Evolutionary conservation across 2,888 invertebrate genomes (phyloP).

Genomic region (Gymnosoma rotundatum): DNA sequence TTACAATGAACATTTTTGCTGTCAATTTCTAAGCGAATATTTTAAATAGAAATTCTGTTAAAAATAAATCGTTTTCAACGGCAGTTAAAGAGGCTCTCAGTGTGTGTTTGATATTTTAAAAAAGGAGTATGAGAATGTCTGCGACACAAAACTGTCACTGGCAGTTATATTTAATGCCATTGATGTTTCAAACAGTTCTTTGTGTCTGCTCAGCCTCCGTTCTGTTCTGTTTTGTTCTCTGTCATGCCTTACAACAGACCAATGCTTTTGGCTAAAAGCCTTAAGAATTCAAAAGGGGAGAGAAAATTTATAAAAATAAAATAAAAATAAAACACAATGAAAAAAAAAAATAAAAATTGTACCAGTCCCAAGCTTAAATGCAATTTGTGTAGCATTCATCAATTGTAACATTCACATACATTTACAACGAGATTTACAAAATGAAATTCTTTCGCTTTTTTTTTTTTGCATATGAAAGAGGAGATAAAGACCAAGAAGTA

Average conservation of each 20-base stretch:
- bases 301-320: constrained; percentile 3
- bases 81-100: constrained; percentile 38
- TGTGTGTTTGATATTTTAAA: constrained; percentile 33
- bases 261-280: constrained; percentile 64
- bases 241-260: constrained; percentile 45
- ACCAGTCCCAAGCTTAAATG: constrained; percentile 59
- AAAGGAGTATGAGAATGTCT: constrained; percentile 71
- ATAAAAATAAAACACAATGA: constrained; percentile 17
- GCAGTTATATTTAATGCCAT: constrained; percentile 78
- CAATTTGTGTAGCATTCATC: constrained; percentile 66
- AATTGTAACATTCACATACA: constrained; percentile 47
- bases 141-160: constrained; percentile 80
- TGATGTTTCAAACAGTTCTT: constrained; percentile 77
- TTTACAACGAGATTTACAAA: constrained; percentile 29
- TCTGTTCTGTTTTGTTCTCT: constrained; percentile 41
- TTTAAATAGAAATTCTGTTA: constrained; percentile 58
- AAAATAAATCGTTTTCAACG: constrained; percentile 30
- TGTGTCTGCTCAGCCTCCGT: constrained; percentile 69
- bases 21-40: constrained; percentile 45
- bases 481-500: constrained; percentile 3
- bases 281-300: constrained; percentile 44
- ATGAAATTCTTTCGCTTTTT: constrained; percentile 51
- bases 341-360: constrained; percentile 17
- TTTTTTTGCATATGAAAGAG: constrained; percentile 7
- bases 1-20: constrained; percentile 42